Evolutionary conservation across 2,113 vertebrate species (phyloP).

Genomic region (Microtus pennsylvanicus): DNA sequence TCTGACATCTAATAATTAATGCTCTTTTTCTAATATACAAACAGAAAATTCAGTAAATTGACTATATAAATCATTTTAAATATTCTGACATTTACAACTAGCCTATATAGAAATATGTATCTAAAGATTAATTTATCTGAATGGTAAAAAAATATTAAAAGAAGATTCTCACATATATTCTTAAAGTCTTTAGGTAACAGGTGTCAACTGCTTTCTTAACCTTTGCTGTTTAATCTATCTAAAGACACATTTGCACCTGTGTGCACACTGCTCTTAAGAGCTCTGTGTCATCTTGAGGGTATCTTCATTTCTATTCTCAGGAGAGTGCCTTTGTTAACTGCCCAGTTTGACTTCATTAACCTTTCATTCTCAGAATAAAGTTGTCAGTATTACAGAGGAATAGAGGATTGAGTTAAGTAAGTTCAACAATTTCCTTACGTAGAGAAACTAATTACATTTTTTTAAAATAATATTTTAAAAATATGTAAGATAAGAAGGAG

Average conservation of each 20-base stretch:
- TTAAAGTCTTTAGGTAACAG: constrained; percentile 39
- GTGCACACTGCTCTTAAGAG: constrained; percentile 53
- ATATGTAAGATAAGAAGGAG: background rate
- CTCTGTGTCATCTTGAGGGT: background rate
- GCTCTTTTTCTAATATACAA: constrained; percentile 5
- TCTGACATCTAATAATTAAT: constrained; percentile 52
- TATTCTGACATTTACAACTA: constrained; percentile 65
- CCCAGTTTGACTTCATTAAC: constrained; percentile 52
- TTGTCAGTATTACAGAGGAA: constrained; percentile 43
- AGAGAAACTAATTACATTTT: constrained; percentile 52
- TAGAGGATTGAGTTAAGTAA: background rate
- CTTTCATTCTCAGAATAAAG: constrained; percentile 60
- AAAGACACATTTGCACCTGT: constrained; percentile 54
- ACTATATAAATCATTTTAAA: constrained; percentile 18
- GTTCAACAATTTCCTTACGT: constrained; percentile 22
- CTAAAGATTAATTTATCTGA: constrained; percentile 27
- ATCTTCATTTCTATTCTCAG: constrained; percentile 64
- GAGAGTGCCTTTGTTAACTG: constrained; percentile 45
- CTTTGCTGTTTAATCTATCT: constrained; percentile 26
- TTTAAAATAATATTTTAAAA: constrained; percentile 4
- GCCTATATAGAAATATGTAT: constrained; percentile 15
- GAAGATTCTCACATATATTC: constrained; percentile 30
- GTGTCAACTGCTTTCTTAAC: constrained; percentile 4
- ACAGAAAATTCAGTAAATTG: constrained; percentile 44
- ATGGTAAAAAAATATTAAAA: constrained; percentile 33